A percentile compares a stretch with the other conserved stretches of the same genome.
Evolutionary conservation across 2,888 invertebrate genomes (phyloP).

Genomic region (Notodonta ziczac): DNA sequence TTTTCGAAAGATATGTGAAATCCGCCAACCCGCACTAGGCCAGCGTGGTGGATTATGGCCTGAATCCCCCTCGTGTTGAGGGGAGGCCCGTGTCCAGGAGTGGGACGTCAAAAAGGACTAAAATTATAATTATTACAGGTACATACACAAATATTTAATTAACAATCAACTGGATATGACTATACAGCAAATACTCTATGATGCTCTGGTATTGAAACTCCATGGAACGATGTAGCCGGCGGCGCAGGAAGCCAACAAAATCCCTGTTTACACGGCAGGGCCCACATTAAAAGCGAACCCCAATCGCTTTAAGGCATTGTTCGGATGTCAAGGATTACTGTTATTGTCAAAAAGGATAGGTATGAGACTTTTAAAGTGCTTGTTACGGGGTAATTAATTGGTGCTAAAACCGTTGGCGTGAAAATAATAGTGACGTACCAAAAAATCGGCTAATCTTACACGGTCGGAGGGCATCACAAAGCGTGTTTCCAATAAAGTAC

Average conservation of each 20-base stretch:
- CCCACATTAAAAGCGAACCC: constrained; percentile 68
- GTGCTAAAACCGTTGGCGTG: too few species aligned
- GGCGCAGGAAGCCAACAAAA: constrained; percentile 68
- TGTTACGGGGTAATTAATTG: too few species aligned
- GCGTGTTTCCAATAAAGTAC: constrained; percentile 88
- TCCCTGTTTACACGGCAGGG: constrained; percentile 75
- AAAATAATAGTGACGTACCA: too few species aligned
- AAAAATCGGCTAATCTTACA: not conserved
- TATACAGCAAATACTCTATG: not conserved
- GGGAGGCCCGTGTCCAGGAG: too few species aligned
- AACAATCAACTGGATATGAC: not conserved
- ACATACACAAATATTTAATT: not conserved
- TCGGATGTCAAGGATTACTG: constrained; percentile 58
- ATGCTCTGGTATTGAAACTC: not conserved
- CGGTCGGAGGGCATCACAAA: constrained; percentile 83
- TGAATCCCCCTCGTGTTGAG: too few species aligned
- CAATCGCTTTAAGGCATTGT: constrained; percentile 68
- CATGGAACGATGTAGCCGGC: constrained; percentile 21
- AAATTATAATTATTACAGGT: too few species aligned
- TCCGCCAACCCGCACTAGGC: too few species aligned
- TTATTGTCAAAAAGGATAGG: constrained; percentile 45
- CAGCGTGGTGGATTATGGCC: too few species aligned
- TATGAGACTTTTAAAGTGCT: too few species aligned
- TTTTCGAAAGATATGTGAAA: too few species aligned
- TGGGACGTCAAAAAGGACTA: too few species aligned